Conservation (phyloP, 2,113 vertebrate genomes). For the Pycnonotus jocosus region DNA sequence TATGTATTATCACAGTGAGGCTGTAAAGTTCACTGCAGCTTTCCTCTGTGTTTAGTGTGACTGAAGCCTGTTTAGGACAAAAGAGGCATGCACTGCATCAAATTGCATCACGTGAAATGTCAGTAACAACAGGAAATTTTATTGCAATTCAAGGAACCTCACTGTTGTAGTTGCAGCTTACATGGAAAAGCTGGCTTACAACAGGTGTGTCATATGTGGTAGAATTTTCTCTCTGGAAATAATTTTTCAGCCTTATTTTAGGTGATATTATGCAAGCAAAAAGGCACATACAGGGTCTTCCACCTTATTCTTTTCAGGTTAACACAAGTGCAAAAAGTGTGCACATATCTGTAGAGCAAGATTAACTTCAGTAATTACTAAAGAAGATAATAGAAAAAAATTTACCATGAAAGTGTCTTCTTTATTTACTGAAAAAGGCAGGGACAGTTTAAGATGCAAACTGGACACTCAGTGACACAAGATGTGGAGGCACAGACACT, state of each 20-base stretch:
- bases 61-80: neutral
- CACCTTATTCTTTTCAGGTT: neutral
- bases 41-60: neutral
- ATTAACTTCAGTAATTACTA: neutral
- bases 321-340: neutral
- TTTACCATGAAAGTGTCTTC: neutral
- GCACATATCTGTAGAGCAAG: neutral
- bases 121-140: neutral
- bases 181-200: neutral
- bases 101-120: rapidly evolving
- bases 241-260: neutral
- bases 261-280: neutral
- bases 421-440: neutral
- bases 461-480: neutral
- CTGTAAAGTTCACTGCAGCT: neutral
- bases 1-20: neutral
- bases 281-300: neutral
- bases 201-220: neutral
- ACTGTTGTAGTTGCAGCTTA: neutral
- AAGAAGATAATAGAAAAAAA: neutral
- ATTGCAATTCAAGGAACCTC: neutral
- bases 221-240: neutral
- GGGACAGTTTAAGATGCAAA: neutral
- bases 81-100: neutral
- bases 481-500: neutral